Evolutionary conservation across 2,888 invertebrate genomes (phyloP).

Genomic region (Gymnoscelis rufifasciata): DNA sequence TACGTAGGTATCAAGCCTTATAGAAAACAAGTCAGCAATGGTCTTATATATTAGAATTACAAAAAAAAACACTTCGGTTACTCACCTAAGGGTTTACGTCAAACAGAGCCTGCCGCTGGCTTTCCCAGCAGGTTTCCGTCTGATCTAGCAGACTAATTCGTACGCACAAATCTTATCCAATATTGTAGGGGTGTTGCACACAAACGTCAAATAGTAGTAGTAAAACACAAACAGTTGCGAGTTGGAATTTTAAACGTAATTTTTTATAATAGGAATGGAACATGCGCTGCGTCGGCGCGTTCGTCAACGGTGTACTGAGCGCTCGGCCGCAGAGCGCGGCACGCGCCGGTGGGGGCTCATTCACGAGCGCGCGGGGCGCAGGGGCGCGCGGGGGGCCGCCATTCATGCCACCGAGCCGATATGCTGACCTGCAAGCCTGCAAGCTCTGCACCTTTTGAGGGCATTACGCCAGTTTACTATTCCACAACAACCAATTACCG

Average conservation of each 20-base stretch:
- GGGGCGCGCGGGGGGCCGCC: conserved; percentile 51
- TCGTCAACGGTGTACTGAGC: conserved; percentile 65
- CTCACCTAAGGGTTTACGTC: conserved; percentile 68
- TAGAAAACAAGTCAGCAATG: conserved; percentile 46
- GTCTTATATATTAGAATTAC: conserved; percentile 34
- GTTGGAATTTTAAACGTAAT: conserved; percentile 63
- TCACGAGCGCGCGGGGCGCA: conserved; percentile 61
- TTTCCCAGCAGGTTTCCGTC: conserved; percentile 52
- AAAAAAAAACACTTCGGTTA: conserved; percentile 55
- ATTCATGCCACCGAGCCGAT: conserved; percentile 53
- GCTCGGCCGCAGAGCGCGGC: conserved; percentile 54
- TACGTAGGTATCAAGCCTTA: conserved; percentile 49
- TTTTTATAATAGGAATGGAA: conserved; percentile 34
- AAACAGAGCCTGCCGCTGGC: conserved; percentile 51
- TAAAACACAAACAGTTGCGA: conserved; percentile 52
- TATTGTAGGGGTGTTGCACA: conserved; percentile 34
- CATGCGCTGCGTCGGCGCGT: conserved; percentile 66
- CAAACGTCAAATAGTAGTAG: conserved; percentile 41
- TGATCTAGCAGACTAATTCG: conserved; percentile 16
- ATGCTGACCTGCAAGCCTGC: conserved; percentile 31
- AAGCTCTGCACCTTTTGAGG: conserved; percentile 31
- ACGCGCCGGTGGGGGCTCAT: conserved; percentile 74
- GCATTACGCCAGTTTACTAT: conserved; percentile 32
- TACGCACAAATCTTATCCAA: conserved; percentile 41
- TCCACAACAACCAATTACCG: conserved; percentile 25